phyloP scores from a whole-genome alignment of 2,888 invertebrate species.

The Orthosia cruda region DNA sequence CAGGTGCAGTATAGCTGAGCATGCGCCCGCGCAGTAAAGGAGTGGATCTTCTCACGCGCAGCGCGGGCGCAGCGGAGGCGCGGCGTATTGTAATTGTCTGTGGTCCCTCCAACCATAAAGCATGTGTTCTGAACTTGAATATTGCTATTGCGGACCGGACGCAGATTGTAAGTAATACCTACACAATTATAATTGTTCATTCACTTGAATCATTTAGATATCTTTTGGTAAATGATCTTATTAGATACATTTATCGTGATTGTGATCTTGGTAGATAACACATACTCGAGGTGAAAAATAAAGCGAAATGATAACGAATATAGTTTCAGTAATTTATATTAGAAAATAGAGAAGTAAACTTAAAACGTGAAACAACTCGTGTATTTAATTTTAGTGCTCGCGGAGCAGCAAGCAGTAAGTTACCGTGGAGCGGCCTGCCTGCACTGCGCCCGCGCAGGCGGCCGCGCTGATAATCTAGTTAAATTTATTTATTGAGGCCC shows the following conservation, averaged over 20 bases:
- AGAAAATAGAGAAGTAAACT: conserved; percentile 4
- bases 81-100: conserved; percentile 80
- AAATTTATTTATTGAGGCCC: conserved; percentile 84
- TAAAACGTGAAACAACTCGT: conserved; percentile 24
- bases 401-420: conserved; percentile 65
- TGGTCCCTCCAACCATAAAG: conserved; percentile 76
- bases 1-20: not conserved
- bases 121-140: conserved; percentile 76
- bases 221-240: not conserved
- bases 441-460: conserved; percentile 66
- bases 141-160: conserved; percentile 62
- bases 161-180: conserved; percentile 32
- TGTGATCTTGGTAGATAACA: conserved; percentile 10
- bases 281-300: not conserved
- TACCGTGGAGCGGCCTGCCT: conserved; percentile 32
- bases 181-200: not conserved
- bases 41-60: conserved; percentile 77
- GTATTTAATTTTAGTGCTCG: conserved; percentile 47
- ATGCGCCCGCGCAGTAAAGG: conserved; percentile 65
- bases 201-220: conserved; percentile 1
- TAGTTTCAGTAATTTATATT: conserved; percentile 37
- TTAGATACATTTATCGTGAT: not conserved
- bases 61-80: conserved; percentile 62
- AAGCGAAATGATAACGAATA: not conserved
- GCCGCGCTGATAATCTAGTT: conserved; percentile 85